Evolutionary conservation across 2,113 vertebrate species (phyloP).

Genomic region (Hemibagrus wyckioides): DNA sequence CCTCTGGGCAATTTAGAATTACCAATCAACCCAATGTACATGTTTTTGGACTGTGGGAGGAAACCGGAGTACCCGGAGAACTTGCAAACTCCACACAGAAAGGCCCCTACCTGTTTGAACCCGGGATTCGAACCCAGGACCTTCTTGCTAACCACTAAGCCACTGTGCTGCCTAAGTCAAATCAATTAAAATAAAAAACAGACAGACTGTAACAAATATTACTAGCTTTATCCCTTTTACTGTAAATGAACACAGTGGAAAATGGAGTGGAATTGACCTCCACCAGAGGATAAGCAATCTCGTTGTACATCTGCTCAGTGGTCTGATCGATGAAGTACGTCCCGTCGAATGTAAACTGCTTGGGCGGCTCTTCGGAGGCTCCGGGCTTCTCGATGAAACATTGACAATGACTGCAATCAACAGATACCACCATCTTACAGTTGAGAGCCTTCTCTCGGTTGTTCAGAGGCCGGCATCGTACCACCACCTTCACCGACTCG

Average conservation of each 20-base stretch:
- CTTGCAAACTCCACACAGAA: too few relatives aligned
- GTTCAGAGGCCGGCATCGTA: conserved; percentile 81
- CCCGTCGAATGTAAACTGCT: conserved; percentile 88
- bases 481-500: conserved; percentile 83
- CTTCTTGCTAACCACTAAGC: too few relatives aligned
- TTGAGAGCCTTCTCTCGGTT: conserved; percentile 73
- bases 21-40: too few relatives aligned
- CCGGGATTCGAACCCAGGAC: too few relatives aligned
- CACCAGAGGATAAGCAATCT: conserved; percentile 81
- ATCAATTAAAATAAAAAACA: neutral
- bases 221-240: neutral
- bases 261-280: conserved; percentile 80
- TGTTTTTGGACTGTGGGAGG: too few relatives aligned
- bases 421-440: conserved; percentile 71
- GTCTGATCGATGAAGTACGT: conserved; percentile 76
- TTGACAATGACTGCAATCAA: conserved; percentile 74
- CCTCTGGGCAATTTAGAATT: too few relatives aligned
- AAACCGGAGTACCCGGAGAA: too few relatives aligned
- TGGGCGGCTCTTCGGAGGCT: conserved; percentile 72
- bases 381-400: conserved; percentile 81
- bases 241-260: neutral
- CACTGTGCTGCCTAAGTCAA: too few relatives aligned
- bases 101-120: too few relatives aligned
- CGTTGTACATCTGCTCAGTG: conserved; percentile 88
- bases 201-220: neutral